These are phyloP conservation scores for Drosophila subsilvestris DNA, from an alignment of 2,888 invertebrate genomes.

Conservation along the genomic window DNA sequence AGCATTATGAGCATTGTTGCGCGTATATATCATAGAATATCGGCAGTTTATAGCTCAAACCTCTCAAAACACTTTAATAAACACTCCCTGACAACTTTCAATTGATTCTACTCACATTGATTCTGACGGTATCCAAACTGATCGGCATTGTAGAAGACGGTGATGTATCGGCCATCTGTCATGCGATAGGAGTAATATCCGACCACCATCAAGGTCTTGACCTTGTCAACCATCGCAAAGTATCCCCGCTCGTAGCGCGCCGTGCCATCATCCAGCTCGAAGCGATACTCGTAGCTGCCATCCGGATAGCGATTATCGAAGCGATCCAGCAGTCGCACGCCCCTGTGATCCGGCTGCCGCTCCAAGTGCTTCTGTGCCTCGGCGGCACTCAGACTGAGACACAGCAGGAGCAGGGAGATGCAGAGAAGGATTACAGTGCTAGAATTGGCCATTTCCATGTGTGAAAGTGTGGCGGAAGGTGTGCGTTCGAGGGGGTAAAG, in stretches of 20 bases:
- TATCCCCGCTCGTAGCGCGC: conserved; percentile 82
- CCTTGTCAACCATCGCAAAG: conserved; percentile 70
- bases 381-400: neutral
- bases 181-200: conserved; percentile 82
- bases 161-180: conserved; percentile 76
- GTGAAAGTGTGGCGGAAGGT: neutral
- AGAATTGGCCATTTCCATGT: conserved; percentile 21
- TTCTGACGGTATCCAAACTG: conserved; percentile 81
- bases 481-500: neutral
- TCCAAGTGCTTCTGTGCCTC: neutral
- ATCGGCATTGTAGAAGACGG: conserved; percentile 83
- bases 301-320: conserved; percentile 81
- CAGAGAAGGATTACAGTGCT: conserved; percentile 6
- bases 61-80: too few relatives aligned
- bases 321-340: conserved; percentile 65
- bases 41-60: too few relatives aligned
- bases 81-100: neutral
- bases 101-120: conserved; percentile 73
- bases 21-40: too few relatives aligned
- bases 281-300: conserved; percentile 82
- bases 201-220: conserved; percentile 79
- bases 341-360: conserved; percentile 6
- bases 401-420: conserved; percentile 6
- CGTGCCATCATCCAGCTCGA: conserved; percentile 79
- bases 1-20: too few relatives aligned